Evolutionary conservation across 2,797 vertebrate species (phyloP), one percentile per base, ranked within the genome.

Genomic region (Poeciliopsis paucimaculata): DNA sequence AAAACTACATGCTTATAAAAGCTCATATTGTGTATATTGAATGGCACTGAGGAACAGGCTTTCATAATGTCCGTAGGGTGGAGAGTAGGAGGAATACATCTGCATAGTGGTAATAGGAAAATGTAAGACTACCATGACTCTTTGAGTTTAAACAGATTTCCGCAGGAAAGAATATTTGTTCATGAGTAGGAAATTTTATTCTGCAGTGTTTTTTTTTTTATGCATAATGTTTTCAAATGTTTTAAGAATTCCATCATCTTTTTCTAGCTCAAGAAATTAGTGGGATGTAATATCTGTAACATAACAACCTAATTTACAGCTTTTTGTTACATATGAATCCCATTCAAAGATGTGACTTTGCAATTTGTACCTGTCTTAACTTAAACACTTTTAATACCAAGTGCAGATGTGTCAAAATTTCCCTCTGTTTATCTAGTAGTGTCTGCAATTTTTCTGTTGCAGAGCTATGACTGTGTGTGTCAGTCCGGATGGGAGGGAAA

Each of bases 381-480:
- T 49, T 72, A 80, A 81, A 68, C 70, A 9, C 60, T 57, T 60
- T 53, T 39, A 76, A 57, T 34, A 49, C 41, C n/a, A 43, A 86
- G 66, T 82, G 53, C 70, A 88, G 73, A 87, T 66, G 57, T 88
- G 81, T 82, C 66, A 74, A 46, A 77, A 64, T 80, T 81, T 81
- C 76, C 72, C 76, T 73, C 16, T 66, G 68, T 76, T 82, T 46
- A 80, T 88, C 72, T 73, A 80, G 82, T 64, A 39, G 60, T 72
- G 43, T 87, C 87, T 88, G 43, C 72, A 64, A 78, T 82, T 80
- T 82, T 79, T 68, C 85, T 91, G 16, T 90, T 90, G 73, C 94
- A 98, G 97, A 93, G 94, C 84, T 97, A 97, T 79, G 92, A 91
- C n/a, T 98, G 96, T 85, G 84, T 92, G 47, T 97, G 95, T 72